These are phyloP conservation scores for Canis aureus DNA, from an alignment of 2,113 vertebrate genomes.

Conservation along the genomic window DNA sequence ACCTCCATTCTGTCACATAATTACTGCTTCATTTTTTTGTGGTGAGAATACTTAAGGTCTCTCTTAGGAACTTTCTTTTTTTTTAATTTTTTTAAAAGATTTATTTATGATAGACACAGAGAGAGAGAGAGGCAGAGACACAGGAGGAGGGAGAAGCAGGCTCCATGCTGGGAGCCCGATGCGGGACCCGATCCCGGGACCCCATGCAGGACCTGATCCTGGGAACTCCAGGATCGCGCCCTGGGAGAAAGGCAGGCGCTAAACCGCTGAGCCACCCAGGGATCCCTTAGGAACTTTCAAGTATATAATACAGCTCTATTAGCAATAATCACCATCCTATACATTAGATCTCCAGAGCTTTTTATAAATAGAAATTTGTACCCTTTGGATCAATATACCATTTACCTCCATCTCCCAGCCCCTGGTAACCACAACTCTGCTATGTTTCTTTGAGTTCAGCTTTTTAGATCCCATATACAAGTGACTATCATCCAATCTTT, in stretches of 20 bases:
- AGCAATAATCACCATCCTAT: neutral
- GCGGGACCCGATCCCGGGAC: no score
- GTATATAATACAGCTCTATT: neutral
- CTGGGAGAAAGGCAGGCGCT: no score
- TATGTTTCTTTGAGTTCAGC: neutral
- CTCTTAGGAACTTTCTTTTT: neutral
- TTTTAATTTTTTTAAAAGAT: no score
- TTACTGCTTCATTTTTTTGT: neutral
- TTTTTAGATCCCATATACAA: neutral
- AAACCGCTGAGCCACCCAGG: no score
- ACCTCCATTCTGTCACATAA: neutral
- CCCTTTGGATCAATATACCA: neutral
- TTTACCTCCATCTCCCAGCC: neutral
- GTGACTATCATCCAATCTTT: neutral
- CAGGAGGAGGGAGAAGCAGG: no score
- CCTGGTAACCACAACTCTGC: neutral
- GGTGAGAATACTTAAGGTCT: neutral
- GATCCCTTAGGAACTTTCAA: neutral
- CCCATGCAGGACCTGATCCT: no score
- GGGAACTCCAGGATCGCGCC: no score
- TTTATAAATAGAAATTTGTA: neutral
- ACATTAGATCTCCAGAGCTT: neutral
- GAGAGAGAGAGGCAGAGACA: no score
- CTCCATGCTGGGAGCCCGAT: no score
- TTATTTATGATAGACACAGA: no score